A percentile compares a stretch with the other conserved stretches of the same genome.
phyloP scores from a whole-genome alignment of 1,140 invertebrate genomes.

The Drosophila saltans region DNA sequence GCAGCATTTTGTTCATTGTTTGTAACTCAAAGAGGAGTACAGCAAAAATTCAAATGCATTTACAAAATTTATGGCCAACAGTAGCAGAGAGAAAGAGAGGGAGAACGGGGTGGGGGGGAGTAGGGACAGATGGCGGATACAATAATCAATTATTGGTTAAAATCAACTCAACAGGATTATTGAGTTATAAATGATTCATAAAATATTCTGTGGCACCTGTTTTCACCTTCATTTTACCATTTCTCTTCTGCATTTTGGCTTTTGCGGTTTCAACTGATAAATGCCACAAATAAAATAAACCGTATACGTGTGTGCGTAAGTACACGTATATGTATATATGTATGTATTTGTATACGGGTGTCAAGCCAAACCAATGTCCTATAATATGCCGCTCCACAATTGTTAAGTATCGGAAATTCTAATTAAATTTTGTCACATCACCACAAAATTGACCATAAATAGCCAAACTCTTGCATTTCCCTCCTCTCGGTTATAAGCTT shows the following conservation, averaged over 20 bases:
- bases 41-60: slow-evolving; percentile 58
- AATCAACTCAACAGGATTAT: slow-evolving; percentile 80
- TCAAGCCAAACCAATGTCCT: slow-evolving; percentile 5
- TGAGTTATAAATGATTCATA: slow-evolving; percentile 81
- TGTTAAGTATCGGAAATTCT: slow-evolving; percentile 32
- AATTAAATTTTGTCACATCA: slow-evolving; percentile 72
- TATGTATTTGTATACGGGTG: slow-evolving; percentile 11
- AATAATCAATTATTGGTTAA: slow-evolving; percentile 81
- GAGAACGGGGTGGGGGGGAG: neutral
- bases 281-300: slow-evolving; percentile 65
- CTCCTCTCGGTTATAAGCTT: neutral
- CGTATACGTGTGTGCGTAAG: slow-evolving; percentile 3
- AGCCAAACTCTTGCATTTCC: slow-evolving; percentile 37
- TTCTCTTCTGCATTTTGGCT: slow-evolving; percentile 43
- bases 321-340: neutral
- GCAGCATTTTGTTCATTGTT: neutral
- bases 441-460: slow-evolving; percentile 75
- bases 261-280: slow-evolving; percentile 75
- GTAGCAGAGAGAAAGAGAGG: slow-evolving; percentile 10
- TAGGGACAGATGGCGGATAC: slow-evolving; percentile 44
- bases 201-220: slow-evolving; percentile 76
- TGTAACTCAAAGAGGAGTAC: slow-evolving; percentile 20
- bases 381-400: slow-evolving; percentile 4
- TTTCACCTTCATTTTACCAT: slow-evolving; percentile 30
- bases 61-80: slow-evolving; percentile 53